Conservation (phyloP, 2,113 vertebrate species). For the Poicephalus meyeri region DNA sequence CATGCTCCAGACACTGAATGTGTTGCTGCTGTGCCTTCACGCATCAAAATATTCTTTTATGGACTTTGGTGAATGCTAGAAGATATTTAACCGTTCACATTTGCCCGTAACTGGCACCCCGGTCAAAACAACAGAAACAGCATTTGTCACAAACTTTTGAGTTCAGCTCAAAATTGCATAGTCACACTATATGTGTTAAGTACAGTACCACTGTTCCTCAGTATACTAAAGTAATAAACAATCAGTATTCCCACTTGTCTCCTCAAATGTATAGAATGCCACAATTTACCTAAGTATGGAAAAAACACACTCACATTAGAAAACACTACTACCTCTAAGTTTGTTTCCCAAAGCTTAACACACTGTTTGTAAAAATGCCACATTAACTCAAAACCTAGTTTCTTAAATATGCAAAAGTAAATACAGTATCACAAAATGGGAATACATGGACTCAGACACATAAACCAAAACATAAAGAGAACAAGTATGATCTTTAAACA, state of each 20-base stretch:
- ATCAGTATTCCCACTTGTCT: background rate
- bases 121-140: background rate
- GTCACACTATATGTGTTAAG: background rate
- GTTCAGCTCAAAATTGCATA: background rate
- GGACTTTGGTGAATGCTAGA: background rate
- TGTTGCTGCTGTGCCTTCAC: background rate
- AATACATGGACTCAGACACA: fast-evolving
- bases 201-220: background rate
- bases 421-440: background rate
- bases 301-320: background rate
- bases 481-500: background rate
- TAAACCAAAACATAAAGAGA: background rate
- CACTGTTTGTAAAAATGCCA: background rate
- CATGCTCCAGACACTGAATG: background rate
- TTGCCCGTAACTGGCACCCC: background rate
- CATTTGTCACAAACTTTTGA: background rate
- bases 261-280: background rate
- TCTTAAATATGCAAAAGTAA: background rate
- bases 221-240: background rate
- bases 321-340: background rate
- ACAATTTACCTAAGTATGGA: background rate
- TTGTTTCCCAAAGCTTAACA: background rate
- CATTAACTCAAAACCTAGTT: background rate
- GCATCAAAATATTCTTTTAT: background rate
- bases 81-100: background rate